These are phyloP conservation scores for Cyprinella venusta DNA, from an alignment of 2,797 vertebrate genomes.

Conservation along the genomic window DNA sequence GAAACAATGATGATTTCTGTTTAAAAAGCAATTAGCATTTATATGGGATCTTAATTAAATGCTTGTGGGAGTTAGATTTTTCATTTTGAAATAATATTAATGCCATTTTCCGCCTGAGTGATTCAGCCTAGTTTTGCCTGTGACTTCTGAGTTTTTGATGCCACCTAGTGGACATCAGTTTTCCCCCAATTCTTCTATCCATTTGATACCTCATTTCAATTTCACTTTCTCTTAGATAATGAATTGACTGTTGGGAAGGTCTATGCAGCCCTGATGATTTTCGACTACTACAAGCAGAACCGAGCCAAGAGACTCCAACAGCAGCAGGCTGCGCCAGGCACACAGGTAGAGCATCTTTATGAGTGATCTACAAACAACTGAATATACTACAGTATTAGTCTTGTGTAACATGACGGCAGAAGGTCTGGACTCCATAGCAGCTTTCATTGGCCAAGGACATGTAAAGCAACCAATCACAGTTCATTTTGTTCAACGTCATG, in stretches of 20 bases:
- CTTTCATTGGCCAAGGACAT: not conserved
- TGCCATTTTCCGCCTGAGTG: constrained; percentile 6
- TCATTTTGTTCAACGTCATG: not conserved
- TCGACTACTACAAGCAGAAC: constrained; percentile 97
- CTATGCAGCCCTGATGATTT: constrained; percentile 97
- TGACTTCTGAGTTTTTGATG: constrained; percentile 47
- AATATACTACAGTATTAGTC: not conserved
- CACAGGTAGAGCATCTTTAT: constrained; percentile 67
- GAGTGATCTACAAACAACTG: not conserved
- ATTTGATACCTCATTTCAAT: not conserved
- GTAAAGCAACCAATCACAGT: not conserved
- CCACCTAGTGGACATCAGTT: constrained; percentile 56
- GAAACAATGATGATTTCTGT: not conserved
- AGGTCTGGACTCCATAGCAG: too few relatives aligned
- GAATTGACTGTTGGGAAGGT: constrained; percentile 98
- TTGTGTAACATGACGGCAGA: not conserved
- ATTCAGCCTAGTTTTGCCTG: not conserved
- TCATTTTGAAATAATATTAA: not conserved
- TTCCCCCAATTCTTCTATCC: not conserved
- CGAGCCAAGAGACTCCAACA: constrained; percentile 89
- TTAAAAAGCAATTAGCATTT: not conserved
- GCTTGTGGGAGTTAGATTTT: not conserved
- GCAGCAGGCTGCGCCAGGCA: constrained; percentile 75
- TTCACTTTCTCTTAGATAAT: constrained; percentile 77
- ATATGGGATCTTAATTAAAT: not conserved